phyloP scores from a whole-genome alignment of 2,797 vertebrate genomes.

The Dallia pectoralis region DNA sequence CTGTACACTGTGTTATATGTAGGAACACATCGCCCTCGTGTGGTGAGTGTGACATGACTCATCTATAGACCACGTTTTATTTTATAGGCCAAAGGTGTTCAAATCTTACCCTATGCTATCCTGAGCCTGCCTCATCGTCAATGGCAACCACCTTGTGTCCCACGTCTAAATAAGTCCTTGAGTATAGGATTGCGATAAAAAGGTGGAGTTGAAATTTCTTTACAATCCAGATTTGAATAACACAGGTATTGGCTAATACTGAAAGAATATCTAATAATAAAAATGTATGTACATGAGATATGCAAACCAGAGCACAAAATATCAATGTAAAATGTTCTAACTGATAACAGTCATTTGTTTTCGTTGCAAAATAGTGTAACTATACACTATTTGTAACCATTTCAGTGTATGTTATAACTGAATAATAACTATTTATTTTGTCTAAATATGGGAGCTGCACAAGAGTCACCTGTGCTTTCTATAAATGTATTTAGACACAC shows the following conservation, averaged over 20 bases:
- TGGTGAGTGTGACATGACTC: not conserved
- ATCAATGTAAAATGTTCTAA: not conserved
- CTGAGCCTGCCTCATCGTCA: no score
- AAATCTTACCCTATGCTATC: no score
- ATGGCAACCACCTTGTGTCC: no score
- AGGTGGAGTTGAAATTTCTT: no score
- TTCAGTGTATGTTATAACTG: not conserved
- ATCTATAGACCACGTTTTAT: not conserved
- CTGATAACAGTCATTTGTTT: no score
- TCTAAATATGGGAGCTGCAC: not conserved
- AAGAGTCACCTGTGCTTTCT: not conserved
- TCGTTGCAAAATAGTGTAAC: no score
- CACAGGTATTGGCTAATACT: not conserved
- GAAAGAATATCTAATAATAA: not conserved
- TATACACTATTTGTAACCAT: no score
- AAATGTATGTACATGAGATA: not conserved
- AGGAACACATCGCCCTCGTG: slow-evolving; percentile 11
- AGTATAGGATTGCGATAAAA: no score
- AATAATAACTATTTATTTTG: not conserved
- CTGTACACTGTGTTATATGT: not conserved
- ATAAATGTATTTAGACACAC: not conserved
- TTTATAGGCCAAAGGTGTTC: no score
- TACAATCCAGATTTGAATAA: no score
- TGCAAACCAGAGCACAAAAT: not conserved
- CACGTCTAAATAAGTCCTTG: no score